phyloP scores from a whole-genome alignment of 37 sponge, comb jelly and placozoan genomes.

The Crambe crambe region DNA sequence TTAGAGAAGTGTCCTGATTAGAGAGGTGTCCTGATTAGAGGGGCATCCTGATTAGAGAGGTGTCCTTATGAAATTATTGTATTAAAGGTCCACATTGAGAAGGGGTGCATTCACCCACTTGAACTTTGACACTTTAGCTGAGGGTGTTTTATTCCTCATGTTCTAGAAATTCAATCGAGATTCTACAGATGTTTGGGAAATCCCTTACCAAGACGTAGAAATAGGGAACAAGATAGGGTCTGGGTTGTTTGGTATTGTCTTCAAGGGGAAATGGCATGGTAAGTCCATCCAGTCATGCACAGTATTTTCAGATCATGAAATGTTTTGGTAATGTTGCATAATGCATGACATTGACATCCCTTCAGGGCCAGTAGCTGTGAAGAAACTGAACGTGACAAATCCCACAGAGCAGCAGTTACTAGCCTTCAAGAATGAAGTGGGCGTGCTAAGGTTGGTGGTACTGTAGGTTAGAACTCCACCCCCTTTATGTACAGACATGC shows the following conservation, averaged over 20 bases:
- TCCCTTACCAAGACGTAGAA: constrained; percentile 62
- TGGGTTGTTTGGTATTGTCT: constrained; percentile 98
- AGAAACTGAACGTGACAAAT: constrained; percentile 94
- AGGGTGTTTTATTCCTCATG: not conserved
- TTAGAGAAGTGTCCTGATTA: too few species aligned
- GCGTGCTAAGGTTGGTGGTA: constrained; percentile 83
- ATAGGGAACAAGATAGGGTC: constrained; percentile 89
- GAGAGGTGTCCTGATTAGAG: too few species aligned
- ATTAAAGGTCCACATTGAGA: too few species aligned
- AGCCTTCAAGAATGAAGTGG: constrained; percentile 96
- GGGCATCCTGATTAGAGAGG: too few species aligned
- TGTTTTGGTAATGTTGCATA: too few species aligned
- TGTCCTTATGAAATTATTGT: too few species aligned
- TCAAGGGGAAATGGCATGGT: constrained; percentile 97
- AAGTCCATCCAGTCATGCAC: too few species aligned
- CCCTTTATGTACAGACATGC: too few species aligned
- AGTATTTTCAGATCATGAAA: too few species aligned
- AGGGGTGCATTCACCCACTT: not conserved
- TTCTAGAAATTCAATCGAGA: constrained; percentile 34
- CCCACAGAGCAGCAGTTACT: constrained; percentile 92
- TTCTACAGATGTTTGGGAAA: constrained; percentile 73
- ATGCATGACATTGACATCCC: too few species aligned
- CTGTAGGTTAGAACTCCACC: too few species aligned
- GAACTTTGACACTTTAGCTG: not conserved
- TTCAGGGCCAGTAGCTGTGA: constrained; percentile 91